Base-by-base conservation (phyloP, 2,888 invertebrate species). In the Spilarctia lutea region DNA sequence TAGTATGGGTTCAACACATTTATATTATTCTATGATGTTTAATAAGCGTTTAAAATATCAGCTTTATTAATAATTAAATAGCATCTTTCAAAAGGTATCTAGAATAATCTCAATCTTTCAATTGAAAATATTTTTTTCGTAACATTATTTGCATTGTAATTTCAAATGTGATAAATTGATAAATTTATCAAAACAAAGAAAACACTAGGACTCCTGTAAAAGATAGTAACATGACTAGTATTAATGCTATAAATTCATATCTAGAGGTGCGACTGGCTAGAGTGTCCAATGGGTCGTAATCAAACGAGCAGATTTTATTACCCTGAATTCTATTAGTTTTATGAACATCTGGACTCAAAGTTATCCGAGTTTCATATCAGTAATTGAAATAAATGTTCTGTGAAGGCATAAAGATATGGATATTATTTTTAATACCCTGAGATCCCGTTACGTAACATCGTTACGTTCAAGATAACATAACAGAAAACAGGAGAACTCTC, bases 301-400 rank as follows among this genome's bases (percentile, higher is more conserved):
- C 33, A 66, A 35, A 45, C n/a, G 39, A 33, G 30, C 13, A 16
- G 39, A 45, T 68, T 72, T 73, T 73, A 73, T 63, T 18, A 65
- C 73, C 45, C 0, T 27, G 68, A n/a, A 73, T 68, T 63, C 60
- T 66, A 72, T 72, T 67, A 68, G 39, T 73, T 73, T 73, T 73
- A 73, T 45, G 56, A 67, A 30, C 30, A 45, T 63, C 71, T 65
- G 63, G 45, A 52, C 68, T 48, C 20, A 30, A 63, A 24, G 30
- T 39, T 68, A 68, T 63, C 67, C n/a, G n/a, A 68, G 30, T 77
- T 56, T 11, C 56, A 27, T 67, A 73, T 73, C 68, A 56, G 27
- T 48, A 33, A 52, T 65, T 18, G 42, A 67, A 67, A 67, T 42
- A 39, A 27, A 67, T 67, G 39, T 11, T 67, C 16, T 42, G 27